Conservation (phyloP, 1,140 invertebrate genomes). For the Brevipalpus yothersi region DNA sequence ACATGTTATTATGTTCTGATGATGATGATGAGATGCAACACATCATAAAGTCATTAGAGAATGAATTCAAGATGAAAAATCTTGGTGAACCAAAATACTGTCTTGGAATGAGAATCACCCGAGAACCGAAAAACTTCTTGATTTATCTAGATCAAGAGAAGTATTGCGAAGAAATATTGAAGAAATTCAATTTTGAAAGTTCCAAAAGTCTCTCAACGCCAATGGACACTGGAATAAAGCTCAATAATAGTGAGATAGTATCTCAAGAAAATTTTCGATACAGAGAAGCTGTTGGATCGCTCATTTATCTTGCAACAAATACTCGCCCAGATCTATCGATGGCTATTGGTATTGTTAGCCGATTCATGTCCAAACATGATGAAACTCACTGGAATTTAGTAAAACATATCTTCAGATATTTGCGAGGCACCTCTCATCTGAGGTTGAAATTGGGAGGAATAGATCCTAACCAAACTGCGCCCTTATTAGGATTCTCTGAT, state of each 20-base stretch:
- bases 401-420: not conserved
- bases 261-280: not conserved
- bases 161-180: not conserved
- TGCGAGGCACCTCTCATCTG: not conserved
- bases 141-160: not conserved
- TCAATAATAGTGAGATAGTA: not conserved
- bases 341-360: not conserved
- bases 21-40: not conserved
- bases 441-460: too few species aligned
- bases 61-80: not conserved
- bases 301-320: not conserved
- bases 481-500: too few species aligned
- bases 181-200: not conserved
- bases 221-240: not conserved
- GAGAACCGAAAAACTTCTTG: not conserved
- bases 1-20: conserved; percentile 17
- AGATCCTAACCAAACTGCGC: too few species aligned
- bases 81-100: not conserved
- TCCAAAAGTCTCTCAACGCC: not conserved
- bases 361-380: not conserved
- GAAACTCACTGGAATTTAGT: not conserved
- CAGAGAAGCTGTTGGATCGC: not conserved
- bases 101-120: not conserved
- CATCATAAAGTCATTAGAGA: not conserved
- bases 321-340: not conserved